A percentile compares a stretch with the other conserved stretches of the same genome.
Conservation (phyloP, 2,888 invertebrate species). For the Cancer borealis region DNA sequence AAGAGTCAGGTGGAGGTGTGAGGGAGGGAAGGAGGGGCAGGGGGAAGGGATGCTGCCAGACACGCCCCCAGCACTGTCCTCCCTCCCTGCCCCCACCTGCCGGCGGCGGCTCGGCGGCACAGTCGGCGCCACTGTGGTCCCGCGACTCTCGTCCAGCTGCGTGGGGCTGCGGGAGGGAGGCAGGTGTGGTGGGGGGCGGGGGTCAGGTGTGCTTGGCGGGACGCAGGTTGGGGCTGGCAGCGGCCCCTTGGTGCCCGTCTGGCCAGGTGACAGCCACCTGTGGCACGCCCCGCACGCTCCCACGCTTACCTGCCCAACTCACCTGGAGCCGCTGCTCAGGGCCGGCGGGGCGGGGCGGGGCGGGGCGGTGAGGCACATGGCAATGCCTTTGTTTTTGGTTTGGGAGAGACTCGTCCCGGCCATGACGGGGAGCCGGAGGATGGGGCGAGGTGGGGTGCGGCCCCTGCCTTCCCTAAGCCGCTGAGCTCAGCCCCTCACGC, state of each 20-base stretch:
- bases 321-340: background rate
- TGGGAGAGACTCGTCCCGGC: background rate
- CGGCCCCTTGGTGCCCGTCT: conserved; percentile 3
- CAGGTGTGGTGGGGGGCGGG: background rate
- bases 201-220: background rate
- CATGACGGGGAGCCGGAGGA: background rate
- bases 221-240: background rate
- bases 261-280: conserved; percentile 33
- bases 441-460: background rate
- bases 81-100: background rate
- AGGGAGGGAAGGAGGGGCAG: background rate
- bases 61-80: conserved; percentile 22
- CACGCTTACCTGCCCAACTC: background rate
- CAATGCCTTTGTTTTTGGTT: background rate
- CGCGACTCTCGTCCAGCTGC: background rate
- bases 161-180: background rate
- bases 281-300: conserved; percentile 6
- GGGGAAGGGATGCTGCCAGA: background rate
- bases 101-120: conserved; percentile 29
- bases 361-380: too few species aligned
- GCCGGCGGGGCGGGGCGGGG: conserved; percentile 5
- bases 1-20: background rate
- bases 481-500: conserved; percentile 29
- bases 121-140: conserved; percentile 22
- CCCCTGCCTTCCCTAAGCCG: background rate